phyloP scores from a whole-genome alignment of 2,113 vertebrate species.

The Microtus montanus region DNA sequence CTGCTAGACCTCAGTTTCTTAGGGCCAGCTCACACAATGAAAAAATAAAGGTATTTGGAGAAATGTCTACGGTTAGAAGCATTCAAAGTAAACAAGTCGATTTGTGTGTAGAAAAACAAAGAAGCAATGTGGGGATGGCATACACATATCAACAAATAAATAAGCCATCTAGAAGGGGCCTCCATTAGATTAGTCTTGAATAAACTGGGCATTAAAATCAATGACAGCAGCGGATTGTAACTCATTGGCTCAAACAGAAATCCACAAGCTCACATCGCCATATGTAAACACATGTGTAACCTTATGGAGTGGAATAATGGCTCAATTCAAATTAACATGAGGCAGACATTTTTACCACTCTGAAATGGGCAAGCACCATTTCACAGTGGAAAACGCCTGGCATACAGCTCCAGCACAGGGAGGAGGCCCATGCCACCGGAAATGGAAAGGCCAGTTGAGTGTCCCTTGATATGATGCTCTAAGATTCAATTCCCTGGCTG shows the following conservation, averaged over 20 bases:
- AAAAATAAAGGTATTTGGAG: neutral
- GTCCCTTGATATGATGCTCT: too few species aligned
- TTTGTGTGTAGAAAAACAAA: neutral
- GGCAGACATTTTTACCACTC: neutral
- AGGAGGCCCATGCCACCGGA: neutral
- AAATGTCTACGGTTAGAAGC: neutral
- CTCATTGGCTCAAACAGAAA: neutral
- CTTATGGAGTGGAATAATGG: neutral
- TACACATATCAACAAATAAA: neutral
- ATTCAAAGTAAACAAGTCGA: neutral
- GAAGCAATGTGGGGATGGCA: neutral
- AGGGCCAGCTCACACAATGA: neutral
- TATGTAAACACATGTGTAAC: neutral
- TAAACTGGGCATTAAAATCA: neutral
- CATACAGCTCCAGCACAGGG: neutral
- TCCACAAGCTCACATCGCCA: neutral
- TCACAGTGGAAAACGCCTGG: neutral
- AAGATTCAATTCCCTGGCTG: neutral
- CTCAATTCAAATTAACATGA: neutral
- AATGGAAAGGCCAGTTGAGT: too few species aligned
- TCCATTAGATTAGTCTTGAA: neutral
- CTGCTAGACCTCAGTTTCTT: neutral
- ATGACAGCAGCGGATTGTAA: neutral
- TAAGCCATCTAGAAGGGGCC: neutral
- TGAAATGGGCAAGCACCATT: neutral